Evolutionary conservation across 2,797 vertebrate species (phyloP).

Genomic region (Thaleichthys pacificus): DNA sequence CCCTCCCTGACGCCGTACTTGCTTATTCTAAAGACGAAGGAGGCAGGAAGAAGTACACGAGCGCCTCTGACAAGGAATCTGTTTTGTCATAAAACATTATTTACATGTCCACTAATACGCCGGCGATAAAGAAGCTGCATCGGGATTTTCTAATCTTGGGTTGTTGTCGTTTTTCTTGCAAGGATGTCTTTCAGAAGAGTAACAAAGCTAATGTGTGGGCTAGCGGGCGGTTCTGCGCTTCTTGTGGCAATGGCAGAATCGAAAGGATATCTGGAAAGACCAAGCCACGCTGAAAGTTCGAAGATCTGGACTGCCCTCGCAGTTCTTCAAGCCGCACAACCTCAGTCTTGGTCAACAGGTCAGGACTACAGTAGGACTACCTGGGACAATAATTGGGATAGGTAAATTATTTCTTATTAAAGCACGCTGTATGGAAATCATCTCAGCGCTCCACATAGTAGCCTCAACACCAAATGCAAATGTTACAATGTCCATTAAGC

Average conservation of each 20-base stretch:
- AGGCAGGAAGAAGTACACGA: neutral
- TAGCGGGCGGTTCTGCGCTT: constrained; percentile 73
- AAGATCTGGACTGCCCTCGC: neutral
- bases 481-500: no score
- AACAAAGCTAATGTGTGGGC: constrained; percentile 69
- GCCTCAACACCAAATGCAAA: no score
- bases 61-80: no score
- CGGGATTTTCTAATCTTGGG: neutral
- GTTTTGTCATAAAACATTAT: no score
- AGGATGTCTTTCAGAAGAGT: constrained; percentile 71
- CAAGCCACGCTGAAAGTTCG: constrained; percentile 16
- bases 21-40: no score
- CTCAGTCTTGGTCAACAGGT: constrained; percentile 46
- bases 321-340: constrained; percentile 57
- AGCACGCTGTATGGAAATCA: neutral
- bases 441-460: neutral
- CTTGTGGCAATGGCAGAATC: constrained; percentile 64
- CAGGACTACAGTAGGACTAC: constrained; percentile 32
- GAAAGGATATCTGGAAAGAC: constrained; percentile 35
- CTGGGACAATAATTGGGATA: constrained; percentile 86
- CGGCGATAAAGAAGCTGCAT: neutral
- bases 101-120: neutral
- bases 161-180: neutral
- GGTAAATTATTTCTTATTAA: constrained; percentile 56
- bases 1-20: neutral